Evolutionary conservation across 2,888 invertebrate species (phyloP).

Genomic region (Tinea semifulvella): DNA sequence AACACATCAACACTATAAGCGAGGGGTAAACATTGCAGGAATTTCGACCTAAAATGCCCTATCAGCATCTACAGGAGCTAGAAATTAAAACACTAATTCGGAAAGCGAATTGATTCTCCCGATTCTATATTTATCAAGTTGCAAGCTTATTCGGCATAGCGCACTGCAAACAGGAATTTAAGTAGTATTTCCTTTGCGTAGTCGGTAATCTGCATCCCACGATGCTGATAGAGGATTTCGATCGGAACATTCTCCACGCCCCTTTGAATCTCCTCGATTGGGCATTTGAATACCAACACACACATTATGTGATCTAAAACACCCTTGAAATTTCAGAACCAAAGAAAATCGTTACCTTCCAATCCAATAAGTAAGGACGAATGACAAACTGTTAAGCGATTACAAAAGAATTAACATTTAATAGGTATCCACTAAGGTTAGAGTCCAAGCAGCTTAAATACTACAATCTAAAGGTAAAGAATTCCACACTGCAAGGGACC

Average conservation of each 20-base stretch:
- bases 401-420: conserved; percentile 62
- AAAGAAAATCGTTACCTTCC: conserved; percentile 64
- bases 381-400: conserved; percentile 57
- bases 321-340: conserved; percentile 61
- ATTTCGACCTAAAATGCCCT: conserved; percentile 56
- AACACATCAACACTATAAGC: conserved; percentile 28
- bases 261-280: conserved; percentile 58
- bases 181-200: background rate
- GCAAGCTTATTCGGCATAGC: conserved; percentile 7
- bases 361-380: conserved; percentile 63
- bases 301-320: conserved; percentile 42
- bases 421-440: conserved; percentile 39
- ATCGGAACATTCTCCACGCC: conserved; percentile 45
- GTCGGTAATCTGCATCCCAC: conserved; percentile 22
- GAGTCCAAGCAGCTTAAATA: conserved; percentile 48
- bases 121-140: conserved; percentile 1
- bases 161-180: background rate
- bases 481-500: conserved; percentile 59
- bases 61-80: conserved; percentile 56
- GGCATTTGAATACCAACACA: conserved; percentile 81
- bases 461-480: conserved; percentile 34
- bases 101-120: background rate
- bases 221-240: conserved; percentile 62
- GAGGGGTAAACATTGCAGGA: conserved; percentile 1
- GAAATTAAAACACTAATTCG: background rate